Percentiles rank a stretch among this genome's conserved stretches.
phyloP scores from a whole-genome alignment of 2,797 vertebrate species.

The Crypturellus tataupa region DNA sequence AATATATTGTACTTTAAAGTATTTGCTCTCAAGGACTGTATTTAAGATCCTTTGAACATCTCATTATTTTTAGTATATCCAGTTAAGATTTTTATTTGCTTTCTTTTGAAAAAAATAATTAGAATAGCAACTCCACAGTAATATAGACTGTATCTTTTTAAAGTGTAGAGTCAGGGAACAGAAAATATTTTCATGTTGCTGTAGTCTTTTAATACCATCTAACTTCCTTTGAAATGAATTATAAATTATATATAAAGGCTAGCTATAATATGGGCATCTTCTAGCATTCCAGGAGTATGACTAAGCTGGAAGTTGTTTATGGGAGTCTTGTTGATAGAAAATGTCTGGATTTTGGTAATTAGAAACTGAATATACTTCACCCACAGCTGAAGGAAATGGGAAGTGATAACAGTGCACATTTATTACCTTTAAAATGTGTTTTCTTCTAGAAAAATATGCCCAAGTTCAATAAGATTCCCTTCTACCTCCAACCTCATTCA shows the following conservation, averaged over 20 bases:
- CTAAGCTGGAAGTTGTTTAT: conserved; percentile 8
- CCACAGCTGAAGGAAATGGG: conserved; percentile 24
- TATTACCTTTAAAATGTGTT: conserved; percentile 7
- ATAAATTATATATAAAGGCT: conserved; percentile 21
- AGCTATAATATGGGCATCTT: neutral
- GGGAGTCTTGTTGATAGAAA: conserved; percentile 25
- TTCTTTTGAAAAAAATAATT: neutral
- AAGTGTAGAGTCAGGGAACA: neutral
- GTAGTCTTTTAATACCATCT: neutral
- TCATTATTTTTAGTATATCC: neutral
- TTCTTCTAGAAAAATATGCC: conserved; percentile 98
- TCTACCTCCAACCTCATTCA: conserved; percentile 99
- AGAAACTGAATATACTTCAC: conserved; percentile 30
- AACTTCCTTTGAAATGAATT: conserved; percentile 24
- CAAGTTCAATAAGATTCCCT: conserved; percentile 99
- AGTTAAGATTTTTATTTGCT: neutral
- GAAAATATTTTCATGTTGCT: neutral
- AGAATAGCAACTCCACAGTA: neutral
- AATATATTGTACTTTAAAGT: neutral
- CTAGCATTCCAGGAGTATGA: conserved; percentile 2
- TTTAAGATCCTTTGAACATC: neutral
- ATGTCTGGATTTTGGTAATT: conserved; percentile 33
- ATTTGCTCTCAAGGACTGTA: neutral
- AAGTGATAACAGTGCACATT: neutral
- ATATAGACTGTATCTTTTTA: neutral